phyloP scores from a whole-genome alignment of 2,888 invertebrate genomes.

The Drosophila bunnanda region DNA sequence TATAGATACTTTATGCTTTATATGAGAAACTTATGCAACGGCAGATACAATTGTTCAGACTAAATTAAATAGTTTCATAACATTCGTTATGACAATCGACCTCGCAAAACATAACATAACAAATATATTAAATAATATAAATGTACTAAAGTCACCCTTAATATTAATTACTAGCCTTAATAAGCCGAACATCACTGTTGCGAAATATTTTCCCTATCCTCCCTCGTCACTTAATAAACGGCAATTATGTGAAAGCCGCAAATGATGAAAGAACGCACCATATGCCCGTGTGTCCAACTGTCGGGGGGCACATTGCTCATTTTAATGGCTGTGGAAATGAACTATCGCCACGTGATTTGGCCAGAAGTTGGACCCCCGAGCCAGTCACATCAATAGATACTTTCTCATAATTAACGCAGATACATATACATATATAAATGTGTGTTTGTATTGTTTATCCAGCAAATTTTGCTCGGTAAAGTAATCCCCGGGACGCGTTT shows the following conservation, averaged over 20 bases:
- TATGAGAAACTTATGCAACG: not conserved
- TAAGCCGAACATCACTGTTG: not conserved
- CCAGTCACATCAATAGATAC: constrained; percentile 70
- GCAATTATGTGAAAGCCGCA: constrained; percentile 51
- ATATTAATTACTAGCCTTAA: not conserved
- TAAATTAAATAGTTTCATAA: not conserved
- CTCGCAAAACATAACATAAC: not conserved
- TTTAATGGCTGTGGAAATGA: constrained; percentile 69
- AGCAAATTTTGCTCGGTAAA: constrained; percentile 11
- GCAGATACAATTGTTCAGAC: not conserved
- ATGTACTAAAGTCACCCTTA: not conserved
- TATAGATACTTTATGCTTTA: no score
- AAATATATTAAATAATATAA: not conserved
- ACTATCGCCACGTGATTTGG: constrained; percentile 70
- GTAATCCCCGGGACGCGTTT: constrained; percentile 53
- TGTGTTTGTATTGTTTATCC: constrained; percentile 17
- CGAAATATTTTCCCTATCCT: not conserved
- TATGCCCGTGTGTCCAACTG: constrained; percentile 26
- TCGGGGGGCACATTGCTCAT: constrained; percentile 56
- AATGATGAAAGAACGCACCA: constrained; percentile 46
- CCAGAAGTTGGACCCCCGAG: constrained; percentile 36
- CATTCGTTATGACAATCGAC: not conserved
- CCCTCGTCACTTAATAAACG: constrained; percentile 46
- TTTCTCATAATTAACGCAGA: constrained; percentile 70
- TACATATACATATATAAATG: not conserved